Evolutionary conservation across 2,113 vertebrate species (phyloP).

Genomic region (Xiphias gladius): DNA sequence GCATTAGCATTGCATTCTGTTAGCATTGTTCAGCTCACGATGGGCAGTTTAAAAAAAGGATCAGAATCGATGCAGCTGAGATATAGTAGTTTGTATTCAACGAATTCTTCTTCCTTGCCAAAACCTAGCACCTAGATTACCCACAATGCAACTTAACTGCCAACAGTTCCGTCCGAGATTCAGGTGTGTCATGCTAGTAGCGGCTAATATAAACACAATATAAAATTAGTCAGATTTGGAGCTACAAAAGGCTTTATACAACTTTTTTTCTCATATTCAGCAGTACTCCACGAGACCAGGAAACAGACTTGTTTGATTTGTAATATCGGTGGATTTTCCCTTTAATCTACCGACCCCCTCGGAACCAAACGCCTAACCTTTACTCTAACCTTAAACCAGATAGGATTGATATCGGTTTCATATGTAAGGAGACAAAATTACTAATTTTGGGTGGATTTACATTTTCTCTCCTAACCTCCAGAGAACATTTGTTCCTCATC

Average conservation of each 20-base stretch:
- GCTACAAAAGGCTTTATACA: background rate
- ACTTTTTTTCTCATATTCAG: no score
- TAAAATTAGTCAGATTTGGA: background rate
- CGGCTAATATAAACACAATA: background rate
- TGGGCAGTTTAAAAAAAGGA: background rate
- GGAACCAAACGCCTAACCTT: background rate
- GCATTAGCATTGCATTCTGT: background rate
- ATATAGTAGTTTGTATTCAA: background rate
- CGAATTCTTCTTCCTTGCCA: background rate
- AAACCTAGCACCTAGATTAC: background rate
- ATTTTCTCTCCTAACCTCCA: background rate
- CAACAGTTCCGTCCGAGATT: background rate
- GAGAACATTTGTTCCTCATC: constrained; percentile 35
- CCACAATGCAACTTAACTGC: background rate
- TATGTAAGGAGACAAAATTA: background rate
- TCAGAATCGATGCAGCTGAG: no score
- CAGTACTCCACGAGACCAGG: no score
- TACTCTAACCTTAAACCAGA: background rate
- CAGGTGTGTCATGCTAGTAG: background rate
- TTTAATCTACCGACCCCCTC: no score
- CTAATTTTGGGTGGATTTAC: background rate
- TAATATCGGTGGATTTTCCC: background rate
- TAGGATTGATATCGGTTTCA: background rate
- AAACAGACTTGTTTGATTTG: no score
- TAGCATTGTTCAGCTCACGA: background rate